Evolutionary conservation across 1,140 invertebrate genomes (phyloP).

Genomic region (Zaprionus lachaisei): DNA sequence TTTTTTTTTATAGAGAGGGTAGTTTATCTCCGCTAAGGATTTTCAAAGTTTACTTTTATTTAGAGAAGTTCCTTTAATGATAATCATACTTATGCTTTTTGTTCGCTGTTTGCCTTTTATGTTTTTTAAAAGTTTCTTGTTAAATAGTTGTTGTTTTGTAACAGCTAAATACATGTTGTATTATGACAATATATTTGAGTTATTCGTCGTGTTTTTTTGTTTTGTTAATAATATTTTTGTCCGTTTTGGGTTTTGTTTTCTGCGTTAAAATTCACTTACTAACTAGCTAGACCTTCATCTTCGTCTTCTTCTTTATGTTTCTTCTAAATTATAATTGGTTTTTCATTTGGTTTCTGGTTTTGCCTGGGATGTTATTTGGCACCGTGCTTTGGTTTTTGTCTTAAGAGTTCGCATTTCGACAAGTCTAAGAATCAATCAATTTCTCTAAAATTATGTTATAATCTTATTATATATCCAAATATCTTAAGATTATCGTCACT

Average conservation of each 20-base stretch:
- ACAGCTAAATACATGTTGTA: slow-evolving; percentile 79
- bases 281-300: slow-evolving; percentile 53
- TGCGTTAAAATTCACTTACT: slow-evolving; percentile 80
- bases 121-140: slow-evolving; percentile 49
- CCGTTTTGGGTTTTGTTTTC: slow-evolving; percentile 47
- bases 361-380: slow-evolving; percentile 59
- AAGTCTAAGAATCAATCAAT: slow-evolving; percentile 83
- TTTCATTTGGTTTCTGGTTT: slow-evolving; percentile 67
- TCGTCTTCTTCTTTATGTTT: slow-evolving; percentile 39
- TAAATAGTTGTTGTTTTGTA: slow-evolving; percentile 63
- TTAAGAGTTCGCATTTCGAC: slow-evolving; percentile 73
- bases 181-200: slow-evolving; percentile 68
- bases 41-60: slow-evolving; percentile 84
- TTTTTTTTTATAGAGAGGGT: slow-evolving; percentile 76
- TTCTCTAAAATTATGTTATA: slow-evolving; percentile 59
- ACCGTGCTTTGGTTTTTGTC: slow-evolving; percentile 60
- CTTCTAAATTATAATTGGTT: slow-evolving; percentile 75
- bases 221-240: slow-evolving; percentile 5
- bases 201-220: slow-evolving; percentile 38
- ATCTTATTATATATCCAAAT: slow-evolving; percentile 80
- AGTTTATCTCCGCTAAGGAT: slow-evolving; percentile 81
- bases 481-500: slow-evolving; percentile 72
- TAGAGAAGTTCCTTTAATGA: slow-evolving; percentile 82
- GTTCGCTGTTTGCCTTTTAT: slow-evolving; percentile 58
- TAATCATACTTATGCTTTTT: slow-evolving; percentile 79